Evolutionary conservation across 2,888 invertebrate species (phyloP), one percentile per base, ranked within the genome.

Genomic region (Polyommatus icarus): DNA sequence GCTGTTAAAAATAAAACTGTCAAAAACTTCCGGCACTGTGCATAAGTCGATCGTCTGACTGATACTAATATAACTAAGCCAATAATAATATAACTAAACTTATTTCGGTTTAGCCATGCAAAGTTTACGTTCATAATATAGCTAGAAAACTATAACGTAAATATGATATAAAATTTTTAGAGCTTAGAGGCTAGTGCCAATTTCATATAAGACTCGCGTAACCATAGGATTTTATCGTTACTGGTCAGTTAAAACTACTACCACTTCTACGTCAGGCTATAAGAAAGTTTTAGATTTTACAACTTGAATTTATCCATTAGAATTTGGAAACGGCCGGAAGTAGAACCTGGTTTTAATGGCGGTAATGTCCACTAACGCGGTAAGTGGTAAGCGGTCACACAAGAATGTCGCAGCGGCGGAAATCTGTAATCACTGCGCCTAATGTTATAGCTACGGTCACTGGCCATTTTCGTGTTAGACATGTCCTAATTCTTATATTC

Each of bases 361-460:
- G 24, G 61, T 61, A 61, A 12, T 61, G 61, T 24, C 24, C 20
- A 59, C 67, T 67, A 18, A 67, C 67, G 15, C 18, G 29, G 29
- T 29, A 32, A 67, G 59, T 32, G 61, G 24, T 15, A 46, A 46
- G 46, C 46, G 46, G 24, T 20, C 1, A 32, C n/a, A 59, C 20
- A 61, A 61, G 61, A 12, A 4, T 24, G 61, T 61, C 24, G 29
- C 67, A 67, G 67, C 67, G 32, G 29, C 67, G 67, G 67, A 67
- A 67, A 67, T 67, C 29, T 29, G 67, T 67, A 67, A 67, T 67
- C 29, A 32, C 29, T 67, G 67, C 15, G 67, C 6, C 15, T 67
- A 32, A 67, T 67, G 67, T 29, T 29, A 61, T 12, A 3, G 29
- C 67, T 29, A 67, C 18, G 15, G 29, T 67, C 67, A 15, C 29